Evolutionary conservation across 2,797 vertebrate species (phyloP), one percentile per base, ranked within the genome.

Genomic region (Austrolebias charrua): DNA sequence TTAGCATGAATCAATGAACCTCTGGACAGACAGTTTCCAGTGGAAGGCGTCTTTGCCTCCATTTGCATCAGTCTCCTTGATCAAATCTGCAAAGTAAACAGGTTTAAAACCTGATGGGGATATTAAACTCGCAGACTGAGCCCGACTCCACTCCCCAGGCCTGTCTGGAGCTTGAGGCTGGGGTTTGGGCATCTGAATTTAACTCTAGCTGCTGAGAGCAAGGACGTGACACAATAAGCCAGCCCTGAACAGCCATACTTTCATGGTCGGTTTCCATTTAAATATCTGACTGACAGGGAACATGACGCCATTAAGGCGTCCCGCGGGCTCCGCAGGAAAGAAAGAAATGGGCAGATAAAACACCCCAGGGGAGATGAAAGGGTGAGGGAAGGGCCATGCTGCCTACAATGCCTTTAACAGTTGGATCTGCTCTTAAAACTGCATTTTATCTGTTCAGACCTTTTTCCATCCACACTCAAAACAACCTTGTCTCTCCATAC

Each of bases 181-280:
- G 53, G 65, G 65, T 79, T 78, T 46, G 66, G 84, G 75, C 55
- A 79, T 72, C 71, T 66, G 83, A 74, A 73, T 88, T 82, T 89
- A 80, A 89, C 86, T 85, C 83, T 51, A 68, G 75, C 76, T 74
- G 75, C 57, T 79, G 76, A 86, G 83, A 88, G 77, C 90, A 91
- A 91, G 90, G 90, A 88, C 89, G 71, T 82, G 86, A 85, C 83
- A 80, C 60, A 67, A 78, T 50, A 44, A 86, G 83, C 76, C 84
- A 86, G 86, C 89, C 86, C 88, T 85, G 85, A 86, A 88, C 88
- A 76, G 88, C 84, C 86, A 86, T 91, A 90, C 86, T 89, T 92
- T 92, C 90, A 92, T 91, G 90, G 88, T 91, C 88, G 83, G 88
- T 89, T 92, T 92, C 86, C 88, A 91, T 92, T 92, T 92, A 90